Conservation (phyloP, 2,888 invertebrate genomes). For the Lissocephala sabroskyi region DNA sequence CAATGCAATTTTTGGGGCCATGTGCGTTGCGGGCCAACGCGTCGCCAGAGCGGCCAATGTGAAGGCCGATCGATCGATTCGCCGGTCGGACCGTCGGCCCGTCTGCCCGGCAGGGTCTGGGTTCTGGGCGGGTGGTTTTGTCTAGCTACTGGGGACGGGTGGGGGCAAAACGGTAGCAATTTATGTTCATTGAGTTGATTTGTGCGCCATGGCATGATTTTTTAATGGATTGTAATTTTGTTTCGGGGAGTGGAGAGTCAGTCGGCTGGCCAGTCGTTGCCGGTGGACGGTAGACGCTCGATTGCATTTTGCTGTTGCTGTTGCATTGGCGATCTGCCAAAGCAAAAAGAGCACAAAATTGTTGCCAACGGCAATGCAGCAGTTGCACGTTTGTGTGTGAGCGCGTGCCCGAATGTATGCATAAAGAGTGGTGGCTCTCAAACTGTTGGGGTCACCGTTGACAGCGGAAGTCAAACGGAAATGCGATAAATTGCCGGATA, state of each 20-base stretch:
- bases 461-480: not conserved
- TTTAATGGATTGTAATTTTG: slow-evolving; percentile 56
- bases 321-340: slow-evolving; percentile 48
- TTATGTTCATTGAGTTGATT: slow-evolving; percentile 62
- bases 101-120: slow-evolving; percentile 8
- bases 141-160: not conserved
- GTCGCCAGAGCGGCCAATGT: slow-evolving; percentile 49
- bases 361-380: slow-evolving; percentile 9
- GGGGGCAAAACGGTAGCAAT: slow-evolving; percentile 20
- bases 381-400: slow-evolving; percentile 4
- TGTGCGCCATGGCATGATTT: slow-evolving; percentile 51
- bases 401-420: slow-evolving; percentile 38
- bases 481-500: slow-evolving; percentile 1
- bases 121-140: not conserved
- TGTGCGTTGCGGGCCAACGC: slow-evolving; percentile 17
- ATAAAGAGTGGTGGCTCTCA: slow-evolving; percentile 25
- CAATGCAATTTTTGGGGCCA: slow-evolving; percentile 28
- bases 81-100: not conserved
- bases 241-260: slow-evolving; percentile 15
- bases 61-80: slow-evolving; percentile 53
- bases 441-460: not conserved
- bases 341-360: slow-evolving; percentile 29
- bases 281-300: slow-evolving; percentile 31
- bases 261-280: slow-evolving; percentile 9
- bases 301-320: slow-evolving; percentile 40